A percentile compares a stretch with the other conserved stretches of the same genome.
phyloP scores from a whole-genome alignment of 2,888 invertebrate species.

The Orthosia incerta region DNA sequence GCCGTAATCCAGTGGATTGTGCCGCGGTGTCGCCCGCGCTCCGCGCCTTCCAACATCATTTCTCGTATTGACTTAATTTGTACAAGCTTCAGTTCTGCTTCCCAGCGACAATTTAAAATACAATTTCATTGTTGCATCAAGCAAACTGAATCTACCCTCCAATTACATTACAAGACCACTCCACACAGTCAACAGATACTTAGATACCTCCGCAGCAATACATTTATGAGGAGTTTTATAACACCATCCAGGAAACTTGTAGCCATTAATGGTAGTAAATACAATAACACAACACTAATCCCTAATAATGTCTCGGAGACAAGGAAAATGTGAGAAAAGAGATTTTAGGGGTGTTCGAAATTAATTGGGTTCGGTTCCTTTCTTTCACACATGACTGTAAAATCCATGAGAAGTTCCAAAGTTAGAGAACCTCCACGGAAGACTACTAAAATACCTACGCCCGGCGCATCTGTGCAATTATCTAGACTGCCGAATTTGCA shows the following conservation, averaged over 20 bases:
- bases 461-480: too few species aligned
- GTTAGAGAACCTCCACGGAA: too few species aligned
- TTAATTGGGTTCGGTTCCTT: conserved; percentile 13
- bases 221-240: conserved; percentile 29
- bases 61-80: conserved; percentile 83
- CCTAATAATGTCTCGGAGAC: conserved; percentile 39
- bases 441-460: too few species aligned
- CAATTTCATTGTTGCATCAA: conserved; percentile 57
- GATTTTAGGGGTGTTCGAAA: conserved; percentile 21
- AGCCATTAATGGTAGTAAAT: conserved; percentile 43
- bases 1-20: conserved; percentile 88
- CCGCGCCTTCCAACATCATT: conserved; percentile 76
- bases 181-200: conserved; percentile 9
- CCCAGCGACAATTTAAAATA: conserved; percentile 61
- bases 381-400: too few species aligned
- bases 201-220: conserved; percentile 2
- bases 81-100: conserved; percentile 52
- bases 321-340: conserved; percentile 34
- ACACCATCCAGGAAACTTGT: conserved; percentile 11
- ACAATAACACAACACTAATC: conserved; percentile 45
- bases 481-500: too few species aligned
- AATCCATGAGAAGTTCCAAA: too few species aligned
- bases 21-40: conserved; percentile 74
- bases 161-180: conserved; percentile 31
- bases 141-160: conserved; percentile 47